phyloP scores from a whole-genome alignment of 2,113 vertebrate species.

The Muntiacus reevesi region DNA sequence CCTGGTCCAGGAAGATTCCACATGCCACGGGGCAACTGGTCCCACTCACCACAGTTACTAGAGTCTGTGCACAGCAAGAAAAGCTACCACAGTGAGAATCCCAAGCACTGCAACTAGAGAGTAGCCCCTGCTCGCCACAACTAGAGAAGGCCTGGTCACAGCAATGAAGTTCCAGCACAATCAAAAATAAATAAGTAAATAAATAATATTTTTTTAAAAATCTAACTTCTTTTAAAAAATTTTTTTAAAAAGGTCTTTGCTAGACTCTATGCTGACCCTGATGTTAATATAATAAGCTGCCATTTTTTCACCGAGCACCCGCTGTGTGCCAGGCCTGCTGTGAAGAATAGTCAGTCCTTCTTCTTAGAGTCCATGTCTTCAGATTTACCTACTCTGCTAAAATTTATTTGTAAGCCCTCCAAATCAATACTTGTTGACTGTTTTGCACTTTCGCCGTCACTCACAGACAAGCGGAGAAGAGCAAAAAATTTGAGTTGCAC shows the following conservation, averaged over 20 bases:
- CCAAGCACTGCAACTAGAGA: background rate
- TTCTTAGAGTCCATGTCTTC: background rate
- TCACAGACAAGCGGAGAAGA: background rate
- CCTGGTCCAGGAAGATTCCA: background rate
- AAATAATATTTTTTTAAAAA: background rate
- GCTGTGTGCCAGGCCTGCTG: background rate
- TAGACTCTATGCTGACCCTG: background rate
- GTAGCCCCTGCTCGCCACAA: background rate
- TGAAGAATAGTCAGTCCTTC: background rate
- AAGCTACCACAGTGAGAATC: background rate
- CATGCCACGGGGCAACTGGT: background rate
- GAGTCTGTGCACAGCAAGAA: background rate
- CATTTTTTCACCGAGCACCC: background rate
- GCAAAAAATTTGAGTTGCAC: background rate
- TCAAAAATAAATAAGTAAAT: background rate
- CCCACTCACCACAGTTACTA: background rate
- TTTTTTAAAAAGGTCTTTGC: background rate
- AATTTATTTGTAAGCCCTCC: background rate
- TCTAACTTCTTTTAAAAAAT: background rate
- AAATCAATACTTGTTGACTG: background rate
- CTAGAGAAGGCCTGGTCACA: background rate
- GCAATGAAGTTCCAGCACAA: background rate
- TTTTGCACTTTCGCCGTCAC: fast-evolving
- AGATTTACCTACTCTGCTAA: background rate
- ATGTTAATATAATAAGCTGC: background rate